Evolutionary conservation across 2,113 vertebrate species (phyloP).

Genomic region (Xenopus laevis): DNA sequence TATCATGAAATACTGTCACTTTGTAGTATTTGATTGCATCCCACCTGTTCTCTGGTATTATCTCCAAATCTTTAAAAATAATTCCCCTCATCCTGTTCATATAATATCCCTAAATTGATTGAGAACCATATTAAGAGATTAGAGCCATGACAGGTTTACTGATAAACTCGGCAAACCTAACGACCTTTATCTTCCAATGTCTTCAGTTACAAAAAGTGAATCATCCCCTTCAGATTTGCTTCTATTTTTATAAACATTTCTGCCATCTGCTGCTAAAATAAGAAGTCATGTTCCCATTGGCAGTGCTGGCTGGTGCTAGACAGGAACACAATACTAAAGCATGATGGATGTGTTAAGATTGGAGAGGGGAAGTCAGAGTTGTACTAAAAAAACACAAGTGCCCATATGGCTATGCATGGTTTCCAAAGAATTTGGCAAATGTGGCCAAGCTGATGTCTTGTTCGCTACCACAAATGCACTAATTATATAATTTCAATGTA

Average conservation of each 20-base stretch:
- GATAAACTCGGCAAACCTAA: background rate
- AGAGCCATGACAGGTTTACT: background rate
- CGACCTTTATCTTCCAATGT: background rate
- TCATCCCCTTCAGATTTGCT: conserved; percentile 21
- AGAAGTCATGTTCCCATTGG: conserved; percentile 6
- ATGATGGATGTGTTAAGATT: background rate
- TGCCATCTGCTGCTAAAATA: conserved; percentile 22
- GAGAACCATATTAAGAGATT: background rate
- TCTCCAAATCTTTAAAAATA: background rate
- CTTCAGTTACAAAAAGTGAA: background rate
- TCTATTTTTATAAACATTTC: conserved; percentile 6
- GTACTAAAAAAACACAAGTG: conserved; percentile 2
- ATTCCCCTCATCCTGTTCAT: background rate
- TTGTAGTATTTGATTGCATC: background rate
- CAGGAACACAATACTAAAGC: conserved; percentile 5
- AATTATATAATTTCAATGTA: too few relatives aligned
- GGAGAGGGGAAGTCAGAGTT: background rate
- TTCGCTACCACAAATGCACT: too few relatives aligned
- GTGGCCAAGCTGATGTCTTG: background rate
- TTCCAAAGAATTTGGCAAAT: background rate
- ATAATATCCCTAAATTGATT: background rate
- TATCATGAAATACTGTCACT: background rate
- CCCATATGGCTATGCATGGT: conserved; percentile 14
- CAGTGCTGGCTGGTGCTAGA: background rate
- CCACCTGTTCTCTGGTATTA: background rate